These are phyloP conservation scores for Drosophila nebulosa DNA, from an alignment of 1,140 invertebrate genomes.

Conservation along the genomic window DNA sequence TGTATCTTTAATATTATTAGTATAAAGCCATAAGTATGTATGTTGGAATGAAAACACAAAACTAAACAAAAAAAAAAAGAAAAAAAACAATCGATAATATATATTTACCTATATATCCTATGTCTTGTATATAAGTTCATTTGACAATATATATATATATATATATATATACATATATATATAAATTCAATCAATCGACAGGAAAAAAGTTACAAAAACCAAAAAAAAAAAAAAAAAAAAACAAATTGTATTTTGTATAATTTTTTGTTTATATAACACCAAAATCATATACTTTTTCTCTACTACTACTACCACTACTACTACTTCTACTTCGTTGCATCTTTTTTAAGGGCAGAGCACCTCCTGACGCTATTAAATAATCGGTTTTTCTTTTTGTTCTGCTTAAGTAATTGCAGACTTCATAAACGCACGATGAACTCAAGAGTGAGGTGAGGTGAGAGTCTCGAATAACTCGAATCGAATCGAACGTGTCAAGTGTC, in stretches of 20 bases:
- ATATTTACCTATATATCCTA: conserved; percentile 34
- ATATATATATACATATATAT: too few species aligned
- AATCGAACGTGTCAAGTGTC: conserved; percentile 11
- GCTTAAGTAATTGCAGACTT: conserved; percentile 81
- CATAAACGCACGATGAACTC: conserved; percentile 78
- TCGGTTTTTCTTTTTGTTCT: conserved; percentile 81
- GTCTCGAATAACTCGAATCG: conserved; percentile 57
- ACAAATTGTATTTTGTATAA: conserved; percentile 12
- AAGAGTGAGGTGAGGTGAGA: conserved; percentile 77
- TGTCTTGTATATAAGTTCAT: conserved; percentile 45
- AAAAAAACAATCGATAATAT: conserved; percentile 15
- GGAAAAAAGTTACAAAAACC: conserved; percentile 27
- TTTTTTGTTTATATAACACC: conserved; percentile 33
- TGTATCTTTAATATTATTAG: not conserved
- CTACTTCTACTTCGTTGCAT: conserved; percentile 70
- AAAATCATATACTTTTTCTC: conserved; percentile 56
- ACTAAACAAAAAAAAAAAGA: too few species aligned
- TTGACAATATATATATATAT: too few species aligned
- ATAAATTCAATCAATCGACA: conserved; percentile 17
- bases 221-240: conserved; percentile 17
- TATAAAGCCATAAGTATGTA: conserved; percentile 34
- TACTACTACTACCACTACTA: conserved; percentile 51
- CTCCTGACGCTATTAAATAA: conserved; percentile 77
- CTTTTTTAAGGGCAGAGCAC: conserved; percentile 60
- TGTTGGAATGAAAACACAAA: conserved; percentile 48